Evolutionary conservation across 2,113 vertebrate genomes (phyloP), one percentile per base, ranked within the genome.

Genomic region (Dicaeum eximium): DNA sequence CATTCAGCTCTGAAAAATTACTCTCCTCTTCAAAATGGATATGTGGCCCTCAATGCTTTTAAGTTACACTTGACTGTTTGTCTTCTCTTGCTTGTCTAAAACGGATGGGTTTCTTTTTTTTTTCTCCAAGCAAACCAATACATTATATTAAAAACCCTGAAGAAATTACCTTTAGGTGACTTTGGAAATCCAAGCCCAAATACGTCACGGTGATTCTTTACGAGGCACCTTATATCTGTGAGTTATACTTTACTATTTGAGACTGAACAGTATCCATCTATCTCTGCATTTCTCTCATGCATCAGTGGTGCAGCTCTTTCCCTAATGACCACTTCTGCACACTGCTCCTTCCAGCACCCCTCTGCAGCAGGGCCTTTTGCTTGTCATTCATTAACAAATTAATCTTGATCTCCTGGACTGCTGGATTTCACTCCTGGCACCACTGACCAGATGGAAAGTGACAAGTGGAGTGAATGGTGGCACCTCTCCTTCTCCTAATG

Each of bases 381-480:
- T 58, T 54, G 50, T n/a, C 84, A 44, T 8, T 95, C 90, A 70
- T 94, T 90, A 83, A 78, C 74, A 80, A 91, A 95, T 93, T 67
- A 90, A 82, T 95, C 60, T 64, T 73, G 6, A 13, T 70, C 92
- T 75, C 54, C 58, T 28, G 70, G 30, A 22, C 67, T 45, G 70
- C 65, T 75, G 53, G 28, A 79, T 92, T 86, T 91, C 78, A 70
- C 42, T 95, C 38, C 81, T 93, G 94, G 87, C 87, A 80, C 83
- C 24, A 3, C 53, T 38, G 60, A 44, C 62, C 91, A 95, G 93
- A 82, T 73, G 74, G 25, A 61, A 70, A 91, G 54, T 77, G 94
- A 90, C 87, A 94, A 88, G 58, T 18, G 56, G 84, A 90, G 87
- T 80, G 91, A 95, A 62, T 82, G 87, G 94, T 86, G 74, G 85